These are phyloP conservation scores for Boulengeromyrus knoepffleri DNA, from an alignment of 2,113 vertebrate species.

Conservation along the genomic window DNA sequence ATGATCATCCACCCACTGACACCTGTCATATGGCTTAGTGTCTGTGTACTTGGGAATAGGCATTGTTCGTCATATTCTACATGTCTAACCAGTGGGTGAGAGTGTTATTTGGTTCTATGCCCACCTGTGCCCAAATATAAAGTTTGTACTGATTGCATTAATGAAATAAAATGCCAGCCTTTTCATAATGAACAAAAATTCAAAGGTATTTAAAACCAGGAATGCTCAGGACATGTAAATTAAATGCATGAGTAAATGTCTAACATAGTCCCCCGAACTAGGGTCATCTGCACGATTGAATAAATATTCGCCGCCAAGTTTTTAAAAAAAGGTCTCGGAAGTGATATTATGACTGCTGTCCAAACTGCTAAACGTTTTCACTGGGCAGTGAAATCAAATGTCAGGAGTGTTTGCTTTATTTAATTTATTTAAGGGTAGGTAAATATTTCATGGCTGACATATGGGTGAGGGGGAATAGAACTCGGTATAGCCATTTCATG, in stretches of 20 bases:
- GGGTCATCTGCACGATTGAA: neutral
- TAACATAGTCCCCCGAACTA: neutral
- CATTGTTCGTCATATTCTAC: neutral
- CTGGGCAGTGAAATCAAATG: neutral
- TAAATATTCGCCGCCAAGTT: neutral
- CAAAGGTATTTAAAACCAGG: conserved; percentile 21
- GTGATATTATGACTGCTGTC: neutral
- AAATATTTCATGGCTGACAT: neutral
- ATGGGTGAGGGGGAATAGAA: neutral
- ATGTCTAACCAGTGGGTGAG: neutral
- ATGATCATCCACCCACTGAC: neutral
- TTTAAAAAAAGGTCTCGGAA: neutral
- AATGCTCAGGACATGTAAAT: conserved; percentile 21
- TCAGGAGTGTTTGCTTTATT: neutral
- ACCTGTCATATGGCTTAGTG: neutral
- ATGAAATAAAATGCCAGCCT: neutral
- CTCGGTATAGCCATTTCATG: neutral
- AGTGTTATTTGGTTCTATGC: neutral
- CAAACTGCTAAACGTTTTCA: neutral
- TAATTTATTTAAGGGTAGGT: neutral
- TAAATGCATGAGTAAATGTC: conserved; percentile 15
- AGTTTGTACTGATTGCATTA: neutral
- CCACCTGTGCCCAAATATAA: neutral
- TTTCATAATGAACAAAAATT: conserved; percentile 15
- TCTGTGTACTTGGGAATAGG: neutral